phyloP scores from a whole-genome alignment of 2,888 invertebrate genomes.

The Drosophila eohydei region DNA sequence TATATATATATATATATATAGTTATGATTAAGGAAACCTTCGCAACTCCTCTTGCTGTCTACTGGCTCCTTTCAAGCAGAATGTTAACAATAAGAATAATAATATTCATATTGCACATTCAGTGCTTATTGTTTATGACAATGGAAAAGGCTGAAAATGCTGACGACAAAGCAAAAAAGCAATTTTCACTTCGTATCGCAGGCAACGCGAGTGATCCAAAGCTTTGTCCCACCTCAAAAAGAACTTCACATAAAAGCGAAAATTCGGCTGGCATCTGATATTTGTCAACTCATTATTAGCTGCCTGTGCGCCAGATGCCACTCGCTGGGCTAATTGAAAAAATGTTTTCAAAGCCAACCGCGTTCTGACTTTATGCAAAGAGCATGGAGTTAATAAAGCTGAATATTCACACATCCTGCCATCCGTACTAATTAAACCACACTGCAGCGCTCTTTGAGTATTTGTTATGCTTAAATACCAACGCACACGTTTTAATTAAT shows the following conservation, averaged over 20 bases:
- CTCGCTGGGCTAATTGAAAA: constrained; percentile 65
- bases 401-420: constrained; percentile 26
- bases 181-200: neutral
- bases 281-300: constrained; percentile 65
- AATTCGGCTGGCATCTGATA: constrained; percentile 28
- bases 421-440: constrained; percentile 60
- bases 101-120: neutral
- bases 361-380: constrained; percentile 7
- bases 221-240: neutral
- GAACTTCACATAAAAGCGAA: neutral
- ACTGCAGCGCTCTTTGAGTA: constrained; percentile 6
- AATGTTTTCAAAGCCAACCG: constrained; percentile 47
- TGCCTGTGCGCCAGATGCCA: constrained; percentile 15
- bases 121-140: neutral
- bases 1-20: neutral
- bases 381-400: constrained; percentile 17
- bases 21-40: neutral
- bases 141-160: neutral
- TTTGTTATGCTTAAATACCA: neutral
- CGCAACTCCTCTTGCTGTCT: neutral
- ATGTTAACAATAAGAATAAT: neutral
- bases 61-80: neutral
- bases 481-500: neutral
- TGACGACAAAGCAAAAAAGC: neutral
- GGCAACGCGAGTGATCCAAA: neutral